Evolutionary conservation across 2,113 vertebrate species (phyloP).

Genomic region (Rhinolophus ferrumequinum): DNA sequence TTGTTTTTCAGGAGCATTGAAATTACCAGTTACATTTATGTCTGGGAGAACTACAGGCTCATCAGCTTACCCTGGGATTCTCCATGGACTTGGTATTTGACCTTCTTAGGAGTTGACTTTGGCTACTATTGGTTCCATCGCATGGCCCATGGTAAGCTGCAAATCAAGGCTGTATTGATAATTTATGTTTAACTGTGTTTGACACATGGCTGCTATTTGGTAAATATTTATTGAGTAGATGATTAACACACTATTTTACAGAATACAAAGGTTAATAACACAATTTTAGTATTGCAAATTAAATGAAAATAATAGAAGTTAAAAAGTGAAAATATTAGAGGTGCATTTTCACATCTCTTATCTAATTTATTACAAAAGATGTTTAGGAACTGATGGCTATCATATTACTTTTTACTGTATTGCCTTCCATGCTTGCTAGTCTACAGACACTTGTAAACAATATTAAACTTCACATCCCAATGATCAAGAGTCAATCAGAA

Average conservation of each 20-base stretch:
- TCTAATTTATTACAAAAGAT: neutral
- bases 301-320: neutral
- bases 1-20: slow-evolving; percentile 90
- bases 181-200: slow-evolving; percentile 44
- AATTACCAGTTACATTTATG: slow-evolving; percentile 89
- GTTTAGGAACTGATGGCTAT: neutral
- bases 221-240: neutral
- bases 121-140: slow-evolving; percentile 96
- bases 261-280: neutral
- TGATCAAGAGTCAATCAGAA: neutral
- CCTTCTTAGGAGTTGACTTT: slow-evolving; percentile 93
- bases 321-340: neutral
- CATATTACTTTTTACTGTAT: neutral
- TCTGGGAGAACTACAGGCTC: slow-evolving; percentile 92
- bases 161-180: neutral
- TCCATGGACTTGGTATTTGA: slow-evolving; percentile 93
- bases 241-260: neutral
- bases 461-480: neutral
- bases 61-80: slow-evolving; percentile 93
- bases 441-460: neutral
- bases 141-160: slow-evolving; percentile 90
- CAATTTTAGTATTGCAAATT: slow-evolving; percentile 19
- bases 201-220: neutral
- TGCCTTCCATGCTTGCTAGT: neutral
- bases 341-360: neutral